Evolutionary conservation across 2,888 invertebrate species (phyloP).

Genomic region (Campoplex nolae): DNA sequence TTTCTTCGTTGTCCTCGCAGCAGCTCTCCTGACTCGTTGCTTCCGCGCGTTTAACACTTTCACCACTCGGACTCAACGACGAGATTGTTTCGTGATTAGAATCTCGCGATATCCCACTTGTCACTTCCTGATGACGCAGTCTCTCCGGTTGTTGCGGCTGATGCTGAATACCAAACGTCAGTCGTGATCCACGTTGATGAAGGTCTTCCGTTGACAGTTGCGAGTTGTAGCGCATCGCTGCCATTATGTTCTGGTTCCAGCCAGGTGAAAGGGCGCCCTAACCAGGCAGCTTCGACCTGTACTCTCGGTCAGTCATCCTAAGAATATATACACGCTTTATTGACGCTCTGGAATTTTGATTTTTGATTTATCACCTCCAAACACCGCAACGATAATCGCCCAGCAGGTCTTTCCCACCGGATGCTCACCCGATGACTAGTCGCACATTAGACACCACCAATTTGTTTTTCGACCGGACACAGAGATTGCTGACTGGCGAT

Average conservation of each 20-base stretch:
- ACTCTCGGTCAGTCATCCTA: constrained; percentile 11
- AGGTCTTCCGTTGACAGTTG: constrained; percentile 78
- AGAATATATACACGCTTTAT: background rate
- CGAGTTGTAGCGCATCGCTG: constrained; percentile 81
- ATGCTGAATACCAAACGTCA: constrained; percentile 74
- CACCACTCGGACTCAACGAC: constrained; percentile 43
- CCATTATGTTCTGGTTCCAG: constrained; percentile 67
- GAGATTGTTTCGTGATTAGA: constrained; percentile 45
- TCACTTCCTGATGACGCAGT: constrained; percentile 42
- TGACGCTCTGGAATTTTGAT: too few species aligned
- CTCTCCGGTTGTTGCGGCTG: constrained; percentile 47
- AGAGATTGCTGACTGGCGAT: background rate
- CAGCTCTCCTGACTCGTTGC: constrained; percentile 41
- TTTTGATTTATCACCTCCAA: too few species aligned
- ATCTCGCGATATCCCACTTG: constrained; percentile 22
- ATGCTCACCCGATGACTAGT: constrained; percentile 17
- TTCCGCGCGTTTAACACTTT: constrained; percentile 49
- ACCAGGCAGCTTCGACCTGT: constrained; percentile 6
- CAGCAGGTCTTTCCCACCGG: background rate
- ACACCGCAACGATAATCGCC: background rate
- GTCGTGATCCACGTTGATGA: constrained; percentile 75
- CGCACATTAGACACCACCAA: constrained; percentile 25
- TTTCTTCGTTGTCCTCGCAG: constrained; percentile 18
- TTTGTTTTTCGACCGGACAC: constrained; percentile 1
- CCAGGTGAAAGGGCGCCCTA: constrained; percentile 8